phyloP scores from a whole-genome alignment of 2,113 vertebrate genomes.

The Hyperopisus bebe region DNA sequence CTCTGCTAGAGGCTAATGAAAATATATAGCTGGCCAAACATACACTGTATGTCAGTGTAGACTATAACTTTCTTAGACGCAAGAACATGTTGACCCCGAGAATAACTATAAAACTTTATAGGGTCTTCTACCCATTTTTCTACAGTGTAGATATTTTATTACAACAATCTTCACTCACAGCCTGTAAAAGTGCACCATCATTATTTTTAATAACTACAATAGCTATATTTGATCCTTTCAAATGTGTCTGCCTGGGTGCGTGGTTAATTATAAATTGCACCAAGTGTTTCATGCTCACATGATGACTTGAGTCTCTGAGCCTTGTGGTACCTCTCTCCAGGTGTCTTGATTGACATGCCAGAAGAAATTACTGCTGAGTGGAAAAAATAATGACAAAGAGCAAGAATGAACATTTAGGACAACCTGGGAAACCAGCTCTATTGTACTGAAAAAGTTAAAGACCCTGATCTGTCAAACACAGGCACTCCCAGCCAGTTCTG shows the following conservation, averaged over 20 bases:
- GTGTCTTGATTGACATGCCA: not conserved
- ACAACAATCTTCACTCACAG: not conserved
- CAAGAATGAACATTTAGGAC: not conserved
- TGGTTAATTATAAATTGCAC: not conserved
- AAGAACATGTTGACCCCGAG: not conserved
- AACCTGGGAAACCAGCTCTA: not conserved
- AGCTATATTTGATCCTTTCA: not conserved
- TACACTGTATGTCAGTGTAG: not conserved
- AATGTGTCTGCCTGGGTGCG: not conserved
- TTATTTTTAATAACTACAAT: constrained; percentile 12
- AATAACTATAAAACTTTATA: constrained; percentile 14
- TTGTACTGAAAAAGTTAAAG: not conserved
- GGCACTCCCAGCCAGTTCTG: not conserved
- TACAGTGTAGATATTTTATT: not conserved
- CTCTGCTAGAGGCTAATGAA: not conserved
- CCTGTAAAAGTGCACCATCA: not conserved
- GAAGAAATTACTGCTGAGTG: not conserved
- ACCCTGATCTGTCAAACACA: not conserved
- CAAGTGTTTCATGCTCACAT: not conserved
- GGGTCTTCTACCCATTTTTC: not conserved
- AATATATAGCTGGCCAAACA: not conserved
- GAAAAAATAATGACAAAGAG: not conserved
- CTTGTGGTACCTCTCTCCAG: not conserved
- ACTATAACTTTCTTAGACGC: not conserved
- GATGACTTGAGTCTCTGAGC: not conserved